Evolutionary conservation across 1,140 invertebrate genomes (phyloP).

Genomic region (Bursaphelenchus mucronatus): DNA sequence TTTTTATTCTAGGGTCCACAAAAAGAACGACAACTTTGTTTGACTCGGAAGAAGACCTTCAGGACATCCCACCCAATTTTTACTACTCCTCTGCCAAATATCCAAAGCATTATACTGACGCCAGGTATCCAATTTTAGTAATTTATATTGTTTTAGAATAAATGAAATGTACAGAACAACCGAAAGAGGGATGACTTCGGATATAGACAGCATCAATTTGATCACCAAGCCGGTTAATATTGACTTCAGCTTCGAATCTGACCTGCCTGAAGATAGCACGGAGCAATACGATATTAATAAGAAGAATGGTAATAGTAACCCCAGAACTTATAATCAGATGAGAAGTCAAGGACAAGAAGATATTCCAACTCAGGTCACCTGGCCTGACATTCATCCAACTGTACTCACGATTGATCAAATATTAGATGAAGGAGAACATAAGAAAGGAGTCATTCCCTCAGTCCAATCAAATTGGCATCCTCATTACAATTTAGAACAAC

Average conservation of each 20-base stretch:
- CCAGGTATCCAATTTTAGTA: background rate
- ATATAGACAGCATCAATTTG: constrained; percentile 18
- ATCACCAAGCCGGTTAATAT: constrained; percentile 21
- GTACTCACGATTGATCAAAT: too few relatives aligned
- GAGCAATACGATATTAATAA: too few relatives aligned
- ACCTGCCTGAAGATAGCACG: too few relatives aligned
- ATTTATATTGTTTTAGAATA: constrained; percentile 9
- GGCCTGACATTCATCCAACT: too few relatives aligned
- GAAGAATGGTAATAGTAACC: too few relatives aligned
- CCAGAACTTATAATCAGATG: too few relatives aligned
- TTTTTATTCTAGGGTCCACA: constrained; percentile 17
- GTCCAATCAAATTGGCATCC: too few relatives aligned
- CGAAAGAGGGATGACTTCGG: constrained; percentile 10
- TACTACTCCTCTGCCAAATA: constrained; percentile 45
- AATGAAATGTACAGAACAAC: constrained; percentile 30
- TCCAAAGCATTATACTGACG: constrained; percentile 26
- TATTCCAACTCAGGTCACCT: too few relatives aligned
- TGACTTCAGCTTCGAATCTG: constrained; percentile 17
- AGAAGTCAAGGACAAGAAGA: too few relatives aligned
- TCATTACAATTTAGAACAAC: too few relatives aligned
- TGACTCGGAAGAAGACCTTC: constrained; percentile 43
- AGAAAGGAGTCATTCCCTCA: too few relatives aligned
- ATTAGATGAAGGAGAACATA: too few relatives aligned
- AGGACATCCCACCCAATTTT: constrained; percentile 41
- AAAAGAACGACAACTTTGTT: constrained; percentile 28